Base-by-base conservation (phyloP, 2,888 invertebrate genomes). In the Tinea semifulvella region DNA sequence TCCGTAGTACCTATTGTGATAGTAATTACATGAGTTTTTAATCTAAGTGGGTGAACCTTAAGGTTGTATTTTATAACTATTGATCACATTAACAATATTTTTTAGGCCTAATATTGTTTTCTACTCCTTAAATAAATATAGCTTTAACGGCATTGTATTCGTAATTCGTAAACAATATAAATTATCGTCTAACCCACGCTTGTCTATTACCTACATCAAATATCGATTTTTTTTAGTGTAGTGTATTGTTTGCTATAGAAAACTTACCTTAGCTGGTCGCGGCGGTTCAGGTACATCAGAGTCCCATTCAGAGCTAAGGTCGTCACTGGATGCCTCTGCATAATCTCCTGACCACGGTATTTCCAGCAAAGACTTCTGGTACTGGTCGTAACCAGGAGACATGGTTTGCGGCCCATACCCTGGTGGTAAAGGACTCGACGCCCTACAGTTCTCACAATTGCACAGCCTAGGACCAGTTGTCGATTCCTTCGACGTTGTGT, bases 241-340 rank as follows among this genome's bases (percentile, higher is more conserved):
- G n/a, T 4, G 6, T 31, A 7, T 31, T 14, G 10, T 13, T 31
- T 14, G 13, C 6, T 14, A 31, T 31, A n/a, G n/a, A n/a, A n/a
- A n/a, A 11, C 22, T 40, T 16, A 45, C 72, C 68, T 71, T 77
- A 54, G 65, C 67, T 19, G 77, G 74, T 19, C 73, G 72, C 19
- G 71, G 65, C 1, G 77, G 77, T 44, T 88, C 87, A 11, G 87
- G 84, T 5, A 87, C 89, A 68, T 93, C 93, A 1, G 92, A 92
- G 63, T 94, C 94, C 94, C 94, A 94, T 61, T 94, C 94, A 10
- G 94, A 94, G 65, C 92, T 93, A 49, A 94, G 85, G 68, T 94
- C 94, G 67, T 95, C 94, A 62, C 92, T 92, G 53, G 92, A 92
- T n/a, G 92, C 91, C 59, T 94, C 93, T 10, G 92, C 93, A 66